Percentiles rank a stretch among this genome's conserved stretches.
These are phyloP conservation scores for Drosophila bifasciata DNA, from an alignment of 1,140 invertebrate genomes.

Conservation along the genomic window DNA sequence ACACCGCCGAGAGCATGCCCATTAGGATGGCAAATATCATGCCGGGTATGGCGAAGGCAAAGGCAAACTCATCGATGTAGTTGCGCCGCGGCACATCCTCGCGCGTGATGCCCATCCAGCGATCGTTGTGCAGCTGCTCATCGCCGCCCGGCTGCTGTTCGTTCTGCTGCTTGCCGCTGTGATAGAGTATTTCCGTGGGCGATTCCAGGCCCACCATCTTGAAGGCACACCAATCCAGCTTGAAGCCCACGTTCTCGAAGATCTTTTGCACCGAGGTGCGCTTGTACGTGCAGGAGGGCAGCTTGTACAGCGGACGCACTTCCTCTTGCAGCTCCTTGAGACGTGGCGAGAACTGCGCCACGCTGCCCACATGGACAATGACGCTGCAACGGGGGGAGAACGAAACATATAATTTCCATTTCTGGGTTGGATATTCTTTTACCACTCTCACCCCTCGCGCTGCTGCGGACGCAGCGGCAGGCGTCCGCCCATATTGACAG, in stretches of 20 bases:
- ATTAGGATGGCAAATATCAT: constrained; percentile 88
- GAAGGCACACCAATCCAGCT: constrained; percentile 95
- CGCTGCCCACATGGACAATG: constrained; percentile 91
- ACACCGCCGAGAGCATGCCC: constrained; percentile 88
- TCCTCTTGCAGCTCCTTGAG: constrained; percentile 92
- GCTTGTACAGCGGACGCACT: constrained; percentile 90
- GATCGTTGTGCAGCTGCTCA: constrained; percentile 42
- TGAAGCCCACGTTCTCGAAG: constrained; percentile 91
- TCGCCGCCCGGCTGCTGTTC: constrained; percentile 32
- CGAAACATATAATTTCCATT: background rate
- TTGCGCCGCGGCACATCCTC: constrained; percentile 88
- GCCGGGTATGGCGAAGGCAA: constrained; percentile 89
- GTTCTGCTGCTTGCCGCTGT: constrained; percentile 54
- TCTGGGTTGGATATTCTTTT: background rate
- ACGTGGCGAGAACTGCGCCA: constrained; percentile 89
- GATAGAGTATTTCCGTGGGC: constrained; percentile 76
- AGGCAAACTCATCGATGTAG: constrained; percentile 89
- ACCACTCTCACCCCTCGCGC: constrained; percentile 90
- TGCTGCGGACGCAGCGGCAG: constrained; percentile 92
- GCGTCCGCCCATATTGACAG: constrained; percentile 92
- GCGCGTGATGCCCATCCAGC: constrained; percentile 84
- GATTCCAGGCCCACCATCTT: constrained; percentile 87
- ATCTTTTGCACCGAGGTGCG: constrained; percentile 92
- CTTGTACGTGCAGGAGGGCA: constrained; percentile 92
- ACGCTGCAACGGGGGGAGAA: constrained; percentile 86